These are phyloP conservation scores for Agriopis leucophaearia DNA, from an alignment of 2,888 invertebrate genomes.

Conservation along the genomic window DNA sequence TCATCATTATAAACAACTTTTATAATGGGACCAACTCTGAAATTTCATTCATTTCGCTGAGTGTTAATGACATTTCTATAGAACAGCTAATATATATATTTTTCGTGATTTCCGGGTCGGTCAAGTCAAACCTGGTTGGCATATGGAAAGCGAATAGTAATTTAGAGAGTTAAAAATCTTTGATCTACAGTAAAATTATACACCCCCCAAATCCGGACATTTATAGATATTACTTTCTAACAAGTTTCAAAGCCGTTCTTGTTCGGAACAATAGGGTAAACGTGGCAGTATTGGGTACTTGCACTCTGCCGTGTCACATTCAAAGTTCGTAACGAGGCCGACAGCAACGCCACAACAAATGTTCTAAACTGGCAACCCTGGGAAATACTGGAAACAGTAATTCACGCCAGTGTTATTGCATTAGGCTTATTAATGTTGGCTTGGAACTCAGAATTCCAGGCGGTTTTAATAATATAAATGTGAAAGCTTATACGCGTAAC, in stretches of 20 bases:
- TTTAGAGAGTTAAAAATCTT: too few relatives aligned
- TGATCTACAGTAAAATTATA: not conserved
- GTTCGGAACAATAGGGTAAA: constrained; percentile 30
- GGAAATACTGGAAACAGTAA: constrained; percentile 31
- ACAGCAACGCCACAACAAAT: constrained; percentile 32
- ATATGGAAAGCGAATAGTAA: too few relatives aligned
- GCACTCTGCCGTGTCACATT: constrained; percentile 25
- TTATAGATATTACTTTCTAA: constrained; percentile 24
- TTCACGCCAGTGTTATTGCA: constrained; percentile 42
- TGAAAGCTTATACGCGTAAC: constrained; percentile 10
- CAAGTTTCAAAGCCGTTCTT: constrained; percentile 12
- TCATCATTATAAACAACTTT: too few relatives aligned
- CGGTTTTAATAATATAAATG: constrained; percentile 20
- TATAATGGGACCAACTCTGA: too few relatives aligned
- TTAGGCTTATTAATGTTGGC: constrained; percentile 40
- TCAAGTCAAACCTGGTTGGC: too few relatives aligned
- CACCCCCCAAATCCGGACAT: constrained; percentile 14
- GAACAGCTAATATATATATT: too few relatives aligned
- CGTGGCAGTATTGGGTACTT: constrained; percentile 24
- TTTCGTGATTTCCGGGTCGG: too few relatives aligned
- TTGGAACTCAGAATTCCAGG: constrained; percentile 37
- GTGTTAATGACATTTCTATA: too few relatives aligned
- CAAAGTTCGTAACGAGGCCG: constrained; percentile 31
- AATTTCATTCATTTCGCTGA: too few relatives aligned
- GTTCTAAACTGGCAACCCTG: constrained; percentile 35